phyloP scores from a whole-genome alignment of 2,797 vertebrate species.

The Crypturellus tataupa region DNA sequence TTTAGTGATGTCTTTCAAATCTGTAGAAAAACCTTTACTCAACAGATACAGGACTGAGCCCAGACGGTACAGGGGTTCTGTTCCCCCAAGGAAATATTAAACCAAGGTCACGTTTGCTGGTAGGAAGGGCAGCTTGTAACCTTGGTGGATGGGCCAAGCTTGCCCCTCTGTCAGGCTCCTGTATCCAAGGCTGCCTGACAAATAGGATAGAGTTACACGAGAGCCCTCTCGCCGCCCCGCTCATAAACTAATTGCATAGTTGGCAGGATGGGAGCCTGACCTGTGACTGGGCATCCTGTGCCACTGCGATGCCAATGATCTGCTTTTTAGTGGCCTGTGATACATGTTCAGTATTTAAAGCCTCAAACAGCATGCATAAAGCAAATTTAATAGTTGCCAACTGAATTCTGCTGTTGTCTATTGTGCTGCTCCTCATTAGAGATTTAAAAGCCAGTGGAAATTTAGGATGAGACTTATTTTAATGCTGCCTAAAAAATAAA shows the following conservation, averaged over 20 bases:
- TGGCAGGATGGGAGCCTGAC: neutral
- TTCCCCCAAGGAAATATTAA: constrained; percentile 17
- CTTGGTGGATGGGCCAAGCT: neutral
- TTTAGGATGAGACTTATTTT: neutral
- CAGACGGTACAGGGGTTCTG: neutral
- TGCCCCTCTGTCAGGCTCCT: neutral
- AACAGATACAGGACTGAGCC: neutral
- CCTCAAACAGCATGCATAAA: neutral
- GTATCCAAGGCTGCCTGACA: neutral
- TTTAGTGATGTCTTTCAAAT: neutral
- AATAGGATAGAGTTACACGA: neutral
- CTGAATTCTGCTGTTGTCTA: neutral
- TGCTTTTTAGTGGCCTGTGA: fast-evolving
- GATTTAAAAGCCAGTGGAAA: neutral
- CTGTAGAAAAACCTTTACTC: neutral
- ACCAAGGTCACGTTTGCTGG: neutral
- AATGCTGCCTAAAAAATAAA: neutral
- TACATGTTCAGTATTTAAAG: neutral
- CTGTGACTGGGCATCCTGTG: neutral
- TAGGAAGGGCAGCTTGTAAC: neutral
- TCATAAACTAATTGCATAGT: neutral
- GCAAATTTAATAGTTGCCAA: neutral
- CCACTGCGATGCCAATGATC: neutral
- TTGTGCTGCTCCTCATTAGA: neutral
- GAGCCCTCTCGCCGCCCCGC: neutral